Evolutionary conservation across 2,113 vertebrate genomes (phyloP).

Genomic region (Notothenia coriiceps): DNA sequence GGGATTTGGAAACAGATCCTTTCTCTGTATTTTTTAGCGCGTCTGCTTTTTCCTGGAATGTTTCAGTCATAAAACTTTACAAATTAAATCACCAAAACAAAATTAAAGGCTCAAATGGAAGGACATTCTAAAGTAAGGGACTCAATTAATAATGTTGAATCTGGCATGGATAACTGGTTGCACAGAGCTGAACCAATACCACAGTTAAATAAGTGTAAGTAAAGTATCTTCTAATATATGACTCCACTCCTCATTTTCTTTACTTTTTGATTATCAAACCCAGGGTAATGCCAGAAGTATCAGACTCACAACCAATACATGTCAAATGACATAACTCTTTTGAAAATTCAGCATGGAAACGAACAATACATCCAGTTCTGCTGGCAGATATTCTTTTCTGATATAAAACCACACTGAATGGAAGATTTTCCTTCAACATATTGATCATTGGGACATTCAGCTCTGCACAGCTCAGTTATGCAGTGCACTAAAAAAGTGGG

Average conservation of each 20-base stretch:
- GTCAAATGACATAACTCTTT: conserved; percentile 47
- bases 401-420: neutral
- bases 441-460: conserved; percentile 1
- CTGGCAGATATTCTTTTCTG: conserved; percentile 5
- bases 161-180: neutral
- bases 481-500: conserved; percentile 11
- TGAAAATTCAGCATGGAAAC: conserved; percentile 31
- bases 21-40: neutral
- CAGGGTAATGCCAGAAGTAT: conserved; percentile 34
- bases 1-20: neutral
- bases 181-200: neutral
- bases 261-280: conserved; percentile 35
- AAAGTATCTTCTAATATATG: neutral
- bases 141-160: neutral
- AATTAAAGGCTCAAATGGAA: neutral
- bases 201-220: neutral
- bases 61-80: neutral
- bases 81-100: neutral
- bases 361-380: conserved; percentile 14
- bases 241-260: conserved; percentile 29
- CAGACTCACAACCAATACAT: conserved; percentile 42
- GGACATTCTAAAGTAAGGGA: neutral
- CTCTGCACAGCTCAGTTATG: neutral
- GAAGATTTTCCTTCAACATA: conserved; percentile 6
- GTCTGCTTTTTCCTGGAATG: neutral